These are phyloP conservation scores for Bombus pyrosoma DNA, from an alignment of 1,140 invertebrate genomes.

Conservation along the genomic window DNA sequence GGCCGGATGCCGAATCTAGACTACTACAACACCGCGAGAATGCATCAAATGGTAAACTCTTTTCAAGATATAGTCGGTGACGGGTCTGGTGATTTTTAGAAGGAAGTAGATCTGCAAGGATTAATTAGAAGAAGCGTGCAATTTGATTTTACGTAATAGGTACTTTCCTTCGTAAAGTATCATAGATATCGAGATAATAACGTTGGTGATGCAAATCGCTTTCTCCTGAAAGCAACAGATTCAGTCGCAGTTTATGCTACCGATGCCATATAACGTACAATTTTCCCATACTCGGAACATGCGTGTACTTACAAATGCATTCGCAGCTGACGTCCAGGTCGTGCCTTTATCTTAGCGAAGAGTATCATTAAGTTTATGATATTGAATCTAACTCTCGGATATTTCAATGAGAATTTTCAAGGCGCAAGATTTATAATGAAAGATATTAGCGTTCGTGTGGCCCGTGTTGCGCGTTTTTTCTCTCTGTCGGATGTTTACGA, in stretches of 20 bases:
- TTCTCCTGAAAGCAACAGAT: not conserved
- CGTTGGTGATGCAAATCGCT: not conserved
- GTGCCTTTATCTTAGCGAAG: not conserved
- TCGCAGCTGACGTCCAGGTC: not conserved
- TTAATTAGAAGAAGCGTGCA: not conserved
- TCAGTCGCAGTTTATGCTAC: not conserved
- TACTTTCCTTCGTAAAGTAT: not conserved
- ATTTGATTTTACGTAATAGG: not conserved
- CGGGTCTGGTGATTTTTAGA: not conserved
- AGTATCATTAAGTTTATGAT: not conserved
- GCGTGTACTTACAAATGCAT: not conserved
- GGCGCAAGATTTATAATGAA: not conserved
- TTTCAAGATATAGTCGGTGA: constrained; percentile 69
- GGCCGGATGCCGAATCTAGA: constrained; percentile 81
- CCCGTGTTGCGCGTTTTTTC: not conserved
- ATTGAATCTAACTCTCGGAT: not conserved
- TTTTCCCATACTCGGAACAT: not conserved
- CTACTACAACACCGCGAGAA: constrained; percentile 82
- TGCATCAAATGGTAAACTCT: constrained; percentile 82
- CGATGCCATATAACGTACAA: not conserved
- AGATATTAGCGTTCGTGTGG: not conserved
- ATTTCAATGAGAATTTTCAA: not conserved
- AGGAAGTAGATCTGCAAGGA: not conserved
- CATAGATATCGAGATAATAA: not conserved
- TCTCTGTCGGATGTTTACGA: not conserved